These are phyloP conservation scores for Colostygia pectinataria DNA, from an alignment of 2,888 invertebrate species.

Conservation along the genomic window DNA sequence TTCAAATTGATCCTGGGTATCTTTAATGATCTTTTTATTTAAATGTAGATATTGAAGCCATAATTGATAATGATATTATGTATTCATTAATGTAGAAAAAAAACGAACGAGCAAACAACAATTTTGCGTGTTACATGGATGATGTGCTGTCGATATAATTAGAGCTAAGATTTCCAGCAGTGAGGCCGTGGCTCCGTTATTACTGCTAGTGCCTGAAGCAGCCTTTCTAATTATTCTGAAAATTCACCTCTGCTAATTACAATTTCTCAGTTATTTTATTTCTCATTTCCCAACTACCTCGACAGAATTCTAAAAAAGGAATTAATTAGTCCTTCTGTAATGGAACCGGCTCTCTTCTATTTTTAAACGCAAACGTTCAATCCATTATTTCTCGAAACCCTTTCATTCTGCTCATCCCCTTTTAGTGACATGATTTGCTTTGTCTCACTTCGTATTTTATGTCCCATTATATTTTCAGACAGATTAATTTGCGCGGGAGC, in stretches of 20 bases:
- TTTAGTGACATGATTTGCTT: constrained; percentile 15
- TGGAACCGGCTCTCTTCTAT: constrained; percentile 3
- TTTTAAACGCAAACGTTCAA: constrained; percentile 7
- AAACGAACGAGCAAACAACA: too few relatives aligned
- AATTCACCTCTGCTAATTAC: constrained; percentile 9
- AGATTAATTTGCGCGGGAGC: constrained; percentile 20
- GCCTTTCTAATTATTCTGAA: neutral
- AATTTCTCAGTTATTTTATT: neutral
- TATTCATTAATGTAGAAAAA: too few relatives aligned
- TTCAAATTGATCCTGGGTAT: neutral
- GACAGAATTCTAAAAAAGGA: constrained; percentile 8
- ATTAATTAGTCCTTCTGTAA: constrained; percentile 19
- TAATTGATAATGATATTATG: too few relatives aligned
- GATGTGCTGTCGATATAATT: too few relatives aligned
- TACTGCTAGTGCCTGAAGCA: neutral
- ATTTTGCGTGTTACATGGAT: too few relatives aligned
- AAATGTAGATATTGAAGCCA: too few relatives aligned
- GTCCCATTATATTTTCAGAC: constrained; percentile 27
- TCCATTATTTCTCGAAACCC: constrained; percentile 13
- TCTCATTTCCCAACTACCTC: constrained; percentile 14
- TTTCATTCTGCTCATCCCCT: neutral
- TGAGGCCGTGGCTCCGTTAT: too few relatives aligned
- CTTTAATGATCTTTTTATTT: neutral
- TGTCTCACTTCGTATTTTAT: constrained; percentile 28
- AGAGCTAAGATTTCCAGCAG: too few relatives aligned